Conservation (phyloP, 2,888 invertebrate genomes). For the Xanthorhoe spadicearia region DNA sequence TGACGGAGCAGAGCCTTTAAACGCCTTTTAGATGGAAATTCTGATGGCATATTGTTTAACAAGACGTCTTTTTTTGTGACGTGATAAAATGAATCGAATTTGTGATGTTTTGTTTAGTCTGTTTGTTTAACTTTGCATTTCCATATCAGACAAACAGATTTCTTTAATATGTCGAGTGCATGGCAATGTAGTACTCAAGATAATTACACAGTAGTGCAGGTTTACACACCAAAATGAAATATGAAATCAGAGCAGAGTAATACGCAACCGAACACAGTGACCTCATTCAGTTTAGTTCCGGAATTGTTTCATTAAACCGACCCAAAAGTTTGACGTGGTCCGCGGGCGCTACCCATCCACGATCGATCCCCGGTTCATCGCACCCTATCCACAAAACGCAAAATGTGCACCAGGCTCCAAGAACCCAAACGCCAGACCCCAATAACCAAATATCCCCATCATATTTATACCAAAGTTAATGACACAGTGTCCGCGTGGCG, state of each 20-base stretch:
- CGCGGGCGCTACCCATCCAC: conserved; percentile 63
- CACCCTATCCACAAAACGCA: conserved; percentile 60
- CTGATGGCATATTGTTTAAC: conserved; percentile 78
- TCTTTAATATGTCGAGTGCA: background rate
- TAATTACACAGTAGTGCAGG: background rate
- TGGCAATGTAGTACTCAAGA: background rate
- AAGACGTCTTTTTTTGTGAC: conserved; percentile 58
- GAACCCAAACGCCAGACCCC: conserved; percentile 38
- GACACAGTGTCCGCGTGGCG: conserved; percentile 60
- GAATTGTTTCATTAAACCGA: conserved; percentile 79
- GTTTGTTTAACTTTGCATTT: conserved; percentile 6
- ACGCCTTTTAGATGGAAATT: conserved; percentile 79
- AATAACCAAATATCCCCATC: conserved; percentile 61
- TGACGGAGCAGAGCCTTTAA: conserved; percentile 73
- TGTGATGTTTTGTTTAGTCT: conserved; percentile 34
- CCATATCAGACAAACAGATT: background rate
- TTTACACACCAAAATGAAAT: conserved; percentile 23
- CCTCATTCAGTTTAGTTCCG: conserved; percentile 71
- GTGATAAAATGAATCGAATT: conserved; percentile 40
- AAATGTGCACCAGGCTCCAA: conserved; percentile 61
- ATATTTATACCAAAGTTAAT: conserved; percentile 62
- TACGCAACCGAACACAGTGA: conserved; percentile 70
- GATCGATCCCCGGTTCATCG: conserved; percentile 76
- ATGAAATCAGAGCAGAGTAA: conserved; percentile 41
- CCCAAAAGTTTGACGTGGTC: conserved; percentile 74